phyloP scores from a whole-genome alignment of 2,797 vertebrate species.

The Tokudaia tokunoshimensis region DNA sequence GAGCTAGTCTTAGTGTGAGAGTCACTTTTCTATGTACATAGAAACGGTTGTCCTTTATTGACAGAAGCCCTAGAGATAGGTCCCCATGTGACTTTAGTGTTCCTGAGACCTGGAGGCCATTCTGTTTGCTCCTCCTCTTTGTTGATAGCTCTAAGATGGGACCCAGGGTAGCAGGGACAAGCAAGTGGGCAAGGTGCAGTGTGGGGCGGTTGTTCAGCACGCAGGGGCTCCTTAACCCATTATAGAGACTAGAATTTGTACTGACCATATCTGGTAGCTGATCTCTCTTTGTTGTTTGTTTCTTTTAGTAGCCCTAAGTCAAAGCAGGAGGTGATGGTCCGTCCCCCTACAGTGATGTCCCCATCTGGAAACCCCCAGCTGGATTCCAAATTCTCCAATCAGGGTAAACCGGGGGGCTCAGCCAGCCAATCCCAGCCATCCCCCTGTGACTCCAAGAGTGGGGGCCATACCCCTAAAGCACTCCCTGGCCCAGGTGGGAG shows the following conservation, averaged over 20 bases:
- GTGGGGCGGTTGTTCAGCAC: conserved; percentile 69
- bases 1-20: conserved; percentile 85
- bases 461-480: conserved; percentile 94
- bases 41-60: conserved; percentile 90
- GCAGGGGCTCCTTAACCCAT: conserved; percentile 68
- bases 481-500: conserved; percentile 95
- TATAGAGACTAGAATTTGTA: conserved; percentile 68
- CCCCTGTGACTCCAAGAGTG: conserved; percentile 97
- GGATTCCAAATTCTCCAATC: conserved; percentile 99
- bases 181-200: conserved; percentile 83
- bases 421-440: conserved; percentile 98
- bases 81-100: conserved; percentile 86
- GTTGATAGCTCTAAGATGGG: conserved; percentile 87
- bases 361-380: conserved; percentile 98
- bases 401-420: conserved; percentile 97
- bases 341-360: conserved; percentile 99
- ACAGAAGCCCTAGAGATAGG: conserved; percentile 87
- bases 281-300: conserved; percentile 72
- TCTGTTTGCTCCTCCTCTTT: conserved; percentile 82
- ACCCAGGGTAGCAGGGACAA: conserved; percentile 84
- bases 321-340: conserved; percentile 99
- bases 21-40: conserved; percentile 90
- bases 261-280: conserved; percentile 55
- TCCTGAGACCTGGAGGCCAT: conserved; percentile 81
- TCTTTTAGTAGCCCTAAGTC: conserved; percentile 96